Evolutionary conservation across 2,113 vertebrate genomes (phyloP).

Genomic region (Notothenia coriiceps): DNA sequence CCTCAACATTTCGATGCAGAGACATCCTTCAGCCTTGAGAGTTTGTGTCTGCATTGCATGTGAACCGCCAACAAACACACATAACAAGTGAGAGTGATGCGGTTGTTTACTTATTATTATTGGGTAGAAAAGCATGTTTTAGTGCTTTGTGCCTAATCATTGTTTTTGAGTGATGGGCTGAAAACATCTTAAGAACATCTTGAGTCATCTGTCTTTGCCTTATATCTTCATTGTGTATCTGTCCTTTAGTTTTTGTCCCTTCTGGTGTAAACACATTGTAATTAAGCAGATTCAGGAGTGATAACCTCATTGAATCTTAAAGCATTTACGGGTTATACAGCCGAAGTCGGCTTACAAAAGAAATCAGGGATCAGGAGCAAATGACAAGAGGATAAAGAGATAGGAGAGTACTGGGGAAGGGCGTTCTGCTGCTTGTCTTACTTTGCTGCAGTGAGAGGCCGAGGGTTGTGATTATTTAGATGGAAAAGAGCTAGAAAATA

Average conservation of each 20-base stretch:
- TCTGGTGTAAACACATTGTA: slow-evolving; percentile 66
- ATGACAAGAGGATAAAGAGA: slow-evolving; percentile 77
- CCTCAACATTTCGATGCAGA: slow-evolving; percentile 26
- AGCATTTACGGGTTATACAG: slow-evolving; percentile 68
- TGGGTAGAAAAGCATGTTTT: slow-evolving; percentile 21
- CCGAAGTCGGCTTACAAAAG: slow-evolving; percentile 69
- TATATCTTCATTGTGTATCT: slow-evolving; percentile 52
- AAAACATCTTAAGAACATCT: slow-evolving; percentile 16
- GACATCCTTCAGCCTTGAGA: slow-evolving; percentile 44
- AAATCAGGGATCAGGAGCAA: slow-evolving; percentile 74
- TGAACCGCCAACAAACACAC: slow-evolving; percentile 17
- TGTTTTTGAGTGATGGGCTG: slow-evolving; percentile 39
- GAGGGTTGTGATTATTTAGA: slow-evolving; percentile 36
- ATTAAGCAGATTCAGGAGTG: slow-evolving; percentile 72
- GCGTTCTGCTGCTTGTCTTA: slow-evolving; percentile 36
- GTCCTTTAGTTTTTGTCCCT: slow-evolving; percentile 46
- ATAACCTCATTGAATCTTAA: slow-evolving; percentile 63
- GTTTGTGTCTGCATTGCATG: slow-evolving; percentile 42
- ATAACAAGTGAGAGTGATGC: slow-evolving; percentile 3
- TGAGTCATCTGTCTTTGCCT: slow-evolving; percentile 26
- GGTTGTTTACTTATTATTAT: slow-evolving; percentile 22
- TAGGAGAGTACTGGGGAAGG: slow-evolving; percentile 30
- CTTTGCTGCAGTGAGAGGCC: slow-evolving; percentile 29
- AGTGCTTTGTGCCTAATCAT: background rate
- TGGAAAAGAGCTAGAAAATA: slow-evolving; percentile 34